phyloP scores from a whole-genome alignment of 2,113 vertebrate species.

The Hucho hucho region DNA sequence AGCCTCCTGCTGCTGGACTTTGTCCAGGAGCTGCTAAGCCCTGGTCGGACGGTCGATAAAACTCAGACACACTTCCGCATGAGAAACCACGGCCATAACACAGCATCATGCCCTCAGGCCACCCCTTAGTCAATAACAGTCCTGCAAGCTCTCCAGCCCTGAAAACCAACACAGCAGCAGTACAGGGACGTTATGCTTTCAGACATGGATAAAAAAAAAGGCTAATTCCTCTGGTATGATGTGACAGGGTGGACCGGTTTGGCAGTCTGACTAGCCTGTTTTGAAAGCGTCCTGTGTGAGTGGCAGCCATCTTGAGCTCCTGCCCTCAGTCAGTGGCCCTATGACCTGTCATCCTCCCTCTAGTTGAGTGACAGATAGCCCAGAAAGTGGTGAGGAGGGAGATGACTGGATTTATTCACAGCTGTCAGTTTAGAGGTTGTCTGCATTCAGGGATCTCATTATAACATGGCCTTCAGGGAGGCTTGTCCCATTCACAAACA shows the following conservation, averaged over 20 bases:
- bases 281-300: conserved; percentile 19
- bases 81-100: not conserved
- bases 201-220: conserved; percentile 15
- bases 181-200: conserved; percentile 27
- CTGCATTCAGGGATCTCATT: conserved; percentile 68
- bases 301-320: conserved; percentile 22
- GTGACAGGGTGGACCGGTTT: conserved; percentile 49
- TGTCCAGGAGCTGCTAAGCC: not conserved
- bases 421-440: conserved; percentile 68
- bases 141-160: conserved; percentile 5
- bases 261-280: conserved; percentile 33
- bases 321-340: conserved; percentile 14
- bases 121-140: not conserved
- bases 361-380: conserved; percentile 56
- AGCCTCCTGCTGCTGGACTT: not conserved
- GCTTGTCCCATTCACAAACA: conserved; percentile 28
- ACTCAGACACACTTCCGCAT: not conserved
- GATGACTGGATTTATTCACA: conserved; percentile 56
- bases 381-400: conserved; percentile 31
- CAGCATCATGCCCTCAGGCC: not conserved
- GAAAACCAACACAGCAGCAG: conserved; percentile 32
- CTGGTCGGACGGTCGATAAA: not conserved
- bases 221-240: not conserved
- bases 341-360: conserved; percentile 39
- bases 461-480: conserved; percentile 54